Evolutionary conservation across 2,888 invertebrate species (phyloP).

Genomic region (Dicyrtoma fusca): DNA sequence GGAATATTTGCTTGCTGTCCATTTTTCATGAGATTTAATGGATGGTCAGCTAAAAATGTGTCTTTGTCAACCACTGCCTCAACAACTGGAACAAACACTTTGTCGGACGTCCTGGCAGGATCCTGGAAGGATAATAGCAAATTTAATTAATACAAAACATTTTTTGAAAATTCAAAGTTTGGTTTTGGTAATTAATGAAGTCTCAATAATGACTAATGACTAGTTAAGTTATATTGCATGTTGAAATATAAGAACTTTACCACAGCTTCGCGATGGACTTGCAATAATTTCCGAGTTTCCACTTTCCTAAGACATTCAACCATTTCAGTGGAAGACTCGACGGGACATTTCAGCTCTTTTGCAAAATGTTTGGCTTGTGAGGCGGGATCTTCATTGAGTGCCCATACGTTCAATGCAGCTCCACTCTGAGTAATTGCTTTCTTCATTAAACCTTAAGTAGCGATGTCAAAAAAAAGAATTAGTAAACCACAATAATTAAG

Average conservation of each 20-base stretch:
- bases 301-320: constrained; percentile 46
- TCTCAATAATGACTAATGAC: no score
- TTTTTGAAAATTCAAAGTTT: no score
- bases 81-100: constrained; percentile 47
- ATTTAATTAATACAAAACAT: no score
- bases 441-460: constrained; percentile 31
- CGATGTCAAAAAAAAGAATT: no score
- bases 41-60: constrained; percentile 49
- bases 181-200: no score
- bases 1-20: constrained; percentile 47
- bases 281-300: not conserved
- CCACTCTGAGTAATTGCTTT: constrained; percentile 49
- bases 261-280: constrained; percentile 14
- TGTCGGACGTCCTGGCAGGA: no score
- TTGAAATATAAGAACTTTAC: no score
- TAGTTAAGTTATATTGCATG: no score
- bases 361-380: constrained; percentile 48
- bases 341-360: constrained; percentile 45
- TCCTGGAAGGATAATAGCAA: no score
- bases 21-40: constrained; percentile 39
- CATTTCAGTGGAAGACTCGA: constrained; percentile 44
- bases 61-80: constrained; percentile 43
- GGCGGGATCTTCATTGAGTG: constrained; percentile 41
- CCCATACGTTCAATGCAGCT: constrained; percentile 40
- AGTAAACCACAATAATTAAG: no score